These are phyloP conservation scores for Drosophila bipectinata DNA, from an alignment of 1,140 invertebrate species.

Conservation along the genomic window DNA sequence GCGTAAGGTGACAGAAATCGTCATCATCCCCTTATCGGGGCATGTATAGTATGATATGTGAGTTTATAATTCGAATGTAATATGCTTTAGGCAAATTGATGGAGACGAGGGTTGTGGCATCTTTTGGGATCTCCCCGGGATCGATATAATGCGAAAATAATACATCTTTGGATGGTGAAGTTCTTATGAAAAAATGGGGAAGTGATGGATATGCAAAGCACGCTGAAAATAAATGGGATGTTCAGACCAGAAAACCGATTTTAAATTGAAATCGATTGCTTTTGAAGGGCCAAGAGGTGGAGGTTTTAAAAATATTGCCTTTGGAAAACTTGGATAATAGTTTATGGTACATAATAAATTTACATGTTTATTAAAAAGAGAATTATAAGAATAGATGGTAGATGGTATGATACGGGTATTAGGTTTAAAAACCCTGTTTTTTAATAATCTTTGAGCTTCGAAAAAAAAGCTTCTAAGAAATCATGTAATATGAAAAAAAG, in stretches of 20 bases:
- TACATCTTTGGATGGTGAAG: neutral
- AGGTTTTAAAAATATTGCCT: neutral
- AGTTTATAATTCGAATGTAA: slow-evolving; percentile 64
- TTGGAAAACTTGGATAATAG: neutral
- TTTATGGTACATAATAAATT: neutral
- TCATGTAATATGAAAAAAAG: neutral
- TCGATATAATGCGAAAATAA: slow-evolving; percentile 41
- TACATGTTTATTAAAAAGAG: neutral
- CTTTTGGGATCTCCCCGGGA: slow-evolving; percentile 1
- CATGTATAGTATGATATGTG: slow-evolving; percentile 33
- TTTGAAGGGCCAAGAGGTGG: neutral
- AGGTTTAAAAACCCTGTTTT: no score
- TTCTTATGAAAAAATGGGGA: neutral
- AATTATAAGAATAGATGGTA: no score
- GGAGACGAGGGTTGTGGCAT: slow-evolving; percentile 18
- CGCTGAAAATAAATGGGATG: slow-evolving; percentile 10
- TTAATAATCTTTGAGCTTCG: neutral
- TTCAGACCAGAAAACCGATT: slow-evolving; percentile 9
- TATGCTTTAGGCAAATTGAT: slow-evolving; percentile 39
- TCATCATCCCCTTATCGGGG: slow-evolving; percentile 56
- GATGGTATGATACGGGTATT: no score
- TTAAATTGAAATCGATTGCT: neutral
- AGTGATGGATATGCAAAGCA: slow-evolving; percentile 8
- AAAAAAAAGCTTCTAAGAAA: neutral
- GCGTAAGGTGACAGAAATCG: slow-evolving; percentile 54